Percentiles rank a stretch among this genome's conserved stretches.
These are phyloP conservation scores for Cephus spinipes DNA, from an alignment of 2,888 invertebrate genomes.

Conservation along the genomic window DNA sequence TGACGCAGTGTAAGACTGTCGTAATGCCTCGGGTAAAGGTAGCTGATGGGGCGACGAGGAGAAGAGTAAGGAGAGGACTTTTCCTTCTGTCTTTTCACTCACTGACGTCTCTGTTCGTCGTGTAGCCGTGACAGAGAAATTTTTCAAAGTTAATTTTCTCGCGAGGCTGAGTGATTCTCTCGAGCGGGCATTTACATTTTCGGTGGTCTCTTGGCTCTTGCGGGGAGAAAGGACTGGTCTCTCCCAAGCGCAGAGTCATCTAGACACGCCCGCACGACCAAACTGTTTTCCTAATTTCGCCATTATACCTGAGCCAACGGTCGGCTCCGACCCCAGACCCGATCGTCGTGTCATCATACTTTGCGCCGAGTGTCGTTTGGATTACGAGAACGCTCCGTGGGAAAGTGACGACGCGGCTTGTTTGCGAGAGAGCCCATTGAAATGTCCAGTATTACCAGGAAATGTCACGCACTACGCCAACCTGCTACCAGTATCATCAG, in stretches of 20 bases:
- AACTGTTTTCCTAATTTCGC: conserved; percentile 1
- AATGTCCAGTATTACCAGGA: neutral
- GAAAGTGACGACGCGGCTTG: neutral
- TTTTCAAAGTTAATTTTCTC: conserved; percentile 49
- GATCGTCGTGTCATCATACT: neutral
- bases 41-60: conserved; percentile 12
- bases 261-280: neutral
- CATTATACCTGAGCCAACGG: neutral
- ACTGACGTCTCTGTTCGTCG: conserved; percentile 18
- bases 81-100: conserved; percentile 11
- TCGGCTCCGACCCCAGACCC: neutral
- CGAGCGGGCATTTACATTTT: conserved; percentile 43
- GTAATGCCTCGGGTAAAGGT: conserved; percentile 38
- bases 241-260: neutral
- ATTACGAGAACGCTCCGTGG: neutral
- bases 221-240: neutral
- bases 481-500: neutral
- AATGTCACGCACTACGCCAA: neutral
- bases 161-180: conserved; percentile 33
- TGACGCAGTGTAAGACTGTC: conserved; percentile 48
- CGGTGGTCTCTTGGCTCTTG: conserved; percentile 12
- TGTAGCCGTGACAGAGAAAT: conserved; percentile 29
- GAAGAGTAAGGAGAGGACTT: neutral
- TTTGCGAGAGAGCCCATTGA: neutral
- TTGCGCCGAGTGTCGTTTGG: neutral